phyloP scores from a whole-genome alignment of 2,797 vertebrate species.

The Sebastiscus tertius region DNA sequence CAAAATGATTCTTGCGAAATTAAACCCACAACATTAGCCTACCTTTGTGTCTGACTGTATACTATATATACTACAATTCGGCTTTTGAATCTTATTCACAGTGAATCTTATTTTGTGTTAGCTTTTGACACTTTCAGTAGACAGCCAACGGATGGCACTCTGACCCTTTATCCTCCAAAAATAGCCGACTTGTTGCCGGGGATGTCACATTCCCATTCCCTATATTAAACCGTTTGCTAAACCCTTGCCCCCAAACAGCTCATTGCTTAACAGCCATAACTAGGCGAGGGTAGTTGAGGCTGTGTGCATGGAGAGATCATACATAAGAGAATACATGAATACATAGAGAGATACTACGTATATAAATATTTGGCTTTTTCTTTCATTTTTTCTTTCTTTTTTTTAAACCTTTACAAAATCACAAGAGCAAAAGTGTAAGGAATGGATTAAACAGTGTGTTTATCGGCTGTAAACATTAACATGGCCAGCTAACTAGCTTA shows the following conservation, averaged over 20 bases:
- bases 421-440: not conserved
- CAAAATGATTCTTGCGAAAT: too few relatives aligned
- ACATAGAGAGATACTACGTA: not conserved
- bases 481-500: not conserved
- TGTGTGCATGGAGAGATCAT: not conserved
- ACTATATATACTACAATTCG: too few relatives aligned
- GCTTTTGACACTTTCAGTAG: too few relatives aligned
- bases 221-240: not conserved
- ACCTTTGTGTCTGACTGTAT: too few relatives aligned
- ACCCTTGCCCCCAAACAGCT: not conserved
- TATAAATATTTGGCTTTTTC: not conserved
- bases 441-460: not conserved
- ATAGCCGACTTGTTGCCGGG: too few relatives aligned
- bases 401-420: not conserved
- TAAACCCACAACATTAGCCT: too few relatives aligned
- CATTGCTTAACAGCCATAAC: not conserved
- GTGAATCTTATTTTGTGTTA: too few relatives aligned
- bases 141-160: too few relatives aligned
- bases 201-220: too few relatives aligned
- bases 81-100: too few relatives aligned
- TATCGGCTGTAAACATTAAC: not conserved
- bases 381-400: not conserved
- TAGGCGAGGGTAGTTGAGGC: not conserved
- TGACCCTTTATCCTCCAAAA: too few relatives aligned
- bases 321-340: not conserved